These are phyloP conservation scores for Congeria kusceri DNA, from an alignment of 2,888 invertebrate genomes.

Conservation along the genomic window DNA sequence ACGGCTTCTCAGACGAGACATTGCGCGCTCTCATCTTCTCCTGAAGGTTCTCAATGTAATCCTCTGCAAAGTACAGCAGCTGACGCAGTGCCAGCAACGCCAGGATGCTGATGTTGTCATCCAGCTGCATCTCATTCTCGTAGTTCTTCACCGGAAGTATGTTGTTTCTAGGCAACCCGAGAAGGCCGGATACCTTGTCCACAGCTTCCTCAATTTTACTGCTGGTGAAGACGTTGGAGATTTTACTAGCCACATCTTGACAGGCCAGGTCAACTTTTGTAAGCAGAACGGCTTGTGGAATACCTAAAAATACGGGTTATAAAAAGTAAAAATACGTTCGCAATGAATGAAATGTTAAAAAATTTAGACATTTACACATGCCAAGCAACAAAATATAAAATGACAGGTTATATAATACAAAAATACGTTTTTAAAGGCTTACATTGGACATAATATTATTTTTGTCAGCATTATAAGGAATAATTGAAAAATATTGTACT, in stretches of 20 bases:
- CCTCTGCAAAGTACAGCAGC: background rate
- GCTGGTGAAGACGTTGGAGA: background rate
- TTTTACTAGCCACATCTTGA: background rate
- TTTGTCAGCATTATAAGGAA: too few relatives aligned
- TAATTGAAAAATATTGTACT: too few relatives aligned
- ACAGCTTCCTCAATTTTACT: background rate
- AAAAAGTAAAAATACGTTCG: too few relatives aligned
- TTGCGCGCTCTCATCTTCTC: too few relatives aligned
- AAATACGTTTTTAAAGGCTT: too few relatives aligned
- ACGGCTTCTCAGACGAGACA: too few relatives aligned
- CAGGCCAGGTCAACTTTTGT: slow-evolving; percentile 1
- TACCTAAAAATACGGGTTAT: background rate
- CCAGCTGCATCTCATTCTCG: background rate
- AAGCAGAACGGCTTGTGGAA: background rate
- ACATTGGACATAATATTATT: too few relatives aligned
- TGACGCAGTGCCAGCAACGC: background rate
- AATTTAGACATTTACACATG: too few relatives aligned
- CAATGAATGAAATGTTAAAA: too few relatives aligned
- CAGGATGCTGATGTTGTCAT: slow-evolving; percentile 1
- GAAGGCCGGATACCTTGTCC: background rate
- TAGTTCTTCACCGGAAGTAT: background rate
- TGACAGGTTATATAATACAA: too few relatives aligned
- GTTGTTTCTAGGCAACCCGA: slow-evolving; percentile 4
- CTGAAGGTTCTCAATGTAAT: slow-evolving; percentile 3
- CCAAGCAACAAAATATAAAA: too few relatives aligned